These are phyloP conservation scores for Brachionus koreanus DNA, from an alignment of 1,140 invertebrate species.

Conservation along the genomic window DNA sequence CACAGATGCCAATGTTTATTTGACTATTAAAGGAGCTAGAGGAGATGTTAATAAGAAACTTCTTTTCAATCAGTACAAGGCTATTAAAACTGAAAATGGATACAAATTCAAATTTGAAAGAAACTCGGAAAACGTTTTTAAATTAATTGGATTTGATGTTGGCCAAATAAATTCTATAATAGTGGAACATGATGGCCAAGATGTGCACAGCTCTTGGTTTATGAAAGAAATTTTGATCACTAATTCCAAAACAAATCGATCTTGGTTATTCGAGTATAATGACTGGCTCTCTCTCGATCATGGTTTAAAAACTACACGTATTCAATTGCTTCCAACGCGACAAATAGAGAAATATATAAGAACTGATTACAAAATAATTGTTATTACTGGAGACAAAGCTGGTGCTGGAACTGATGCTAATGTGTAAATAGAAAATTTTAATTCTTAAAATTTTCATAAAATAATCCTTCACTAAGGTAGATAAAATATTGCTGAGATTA, in stretches of 20 bases:
- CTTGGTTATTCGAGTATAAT: slow-evolving; percentile 56
- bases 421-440: slow-evolving; percentile 48
- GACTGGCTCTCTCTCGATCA: slow-evolving; percentile 55
- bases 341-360: slow-evolving; percentile 14
- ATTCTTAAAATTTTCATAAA: not conserved
- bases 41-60: slow-evolving; percentile 18
- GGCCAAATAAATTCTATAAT: slow-evolving; percentile 24
- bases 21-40: slow-evolving; percentile 12
- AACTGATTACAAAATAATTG: slow-evolving; percentile 50
- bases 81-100: slow-evolving; percentile 4
- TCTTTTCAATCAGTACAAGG: slow-evolving; percentile 32
- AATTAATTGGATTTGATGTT: slow-evolving; percentile 36
- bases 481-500: no score
- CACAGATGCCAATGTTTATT: slow-evolving; percentile 44
- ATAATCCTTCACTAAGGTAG: no score
- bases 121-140: slow-evolving; percentile 24
- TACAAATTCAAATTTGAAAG: slow-evolving; percentile 42
- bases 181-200: slow-evolving; percentile 52
- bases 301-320: not conserved
- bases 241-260: slow-evolving; percentile 54
- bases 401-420: slow-evolving; percentile 49
- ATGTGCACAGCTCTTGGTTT: slow-evolving; percentile 56
- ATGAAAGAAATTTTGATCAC: slow-evolving; percentile 54
- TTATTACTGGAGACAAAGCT: slow-evolving; percentile 49
- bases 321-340: not conserved